These are phyloP conservation scores for Nematopogon swammerdamellus DNA, from an alignment of 2,888 invertebrate species.

Conservation along the genomic window DNA sequence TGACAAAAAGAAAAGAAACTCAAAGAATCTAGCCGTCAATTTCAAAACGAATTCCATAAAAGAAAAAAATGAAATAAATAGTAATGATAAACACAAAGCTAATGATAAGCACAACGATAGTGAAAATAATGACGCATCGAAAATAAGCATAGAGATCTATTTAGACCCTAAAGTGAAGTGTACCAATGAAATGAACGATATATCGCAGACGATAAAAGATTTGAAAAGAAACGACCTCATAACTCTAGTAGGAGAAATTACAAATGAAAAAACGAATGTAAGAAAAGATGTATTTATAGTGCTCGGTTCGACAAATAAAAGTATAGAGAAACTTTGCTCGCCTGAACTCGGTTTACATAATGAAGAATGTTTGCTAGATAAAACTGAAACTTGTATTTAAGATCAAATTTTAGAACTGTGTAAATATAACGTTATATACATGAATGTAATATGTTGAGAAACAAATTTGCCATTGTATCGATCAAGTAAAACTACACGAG, in stretches of 20 bases:
- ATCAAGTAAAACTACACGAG: too few species aligned
- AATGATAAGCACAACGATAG: background rate
- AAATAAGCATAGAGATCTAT: background rate
- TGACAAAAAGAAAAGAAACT: background rate
- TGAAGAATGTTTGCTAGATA: too few species aligned
- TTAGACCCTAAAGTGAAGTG: background rate
- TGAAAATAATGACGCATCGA: too few species aligned
- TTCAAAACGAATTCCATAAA: background rate
- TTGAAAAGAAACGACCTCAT: background rate
- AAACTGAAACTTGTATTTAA: too few species aligned
- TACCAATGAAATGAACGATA: background rate
- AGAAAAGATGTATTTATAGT: background rate
- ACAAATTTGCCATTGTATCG: too few species aligned
- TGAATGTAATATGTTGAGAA: too few species aligned
- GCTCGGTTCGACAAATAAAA: background rate
- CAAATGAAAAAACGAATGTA: background rate
- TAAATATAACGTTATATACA: too few species aligned
- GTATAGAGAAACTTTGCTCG: background rate
- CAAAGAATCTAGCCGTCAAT: background rate
- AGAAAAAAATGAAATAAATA: background rate
- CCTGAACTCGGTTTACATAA: too few species aligned
- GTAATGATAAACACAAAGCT: background rate
- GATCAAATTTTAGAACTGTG: too few species aligned
- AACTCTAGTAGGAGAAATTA: background rate
- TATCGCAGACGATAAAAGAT: background rate